Evolutionary conservation across 2,888 invertebrate species (phyloP).

Genomic region (Amorpha juglandis): DNA sequence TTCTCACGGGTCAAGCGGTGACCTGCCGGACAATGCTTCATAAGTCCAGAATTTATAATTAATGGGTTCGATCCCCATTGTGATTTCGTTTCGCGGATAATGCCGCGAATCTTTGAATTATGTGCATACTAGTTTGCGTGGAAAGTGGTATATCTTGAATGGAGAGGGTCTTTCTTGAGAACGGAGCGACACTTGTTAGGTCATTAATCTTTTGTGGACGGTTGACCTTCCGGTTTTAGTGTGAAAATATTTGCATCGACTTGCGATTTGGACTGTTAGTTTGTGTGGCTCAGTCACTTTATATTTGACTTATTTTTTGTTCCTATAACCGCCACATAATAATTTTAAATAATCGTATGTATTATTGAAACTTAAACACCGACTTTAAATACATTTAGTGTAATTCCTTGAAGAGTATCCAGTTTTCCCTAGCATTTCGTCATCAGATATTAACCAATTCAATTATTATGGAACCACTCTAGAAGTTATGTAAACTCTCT

Average conservation of each 20-base stretch:
- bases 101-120: slow-evolving; percentile 68
- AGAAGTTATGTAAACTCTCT: too few relatives aligned
- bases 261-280: not conserved
- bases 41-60: slow-evolving; percentile 78
- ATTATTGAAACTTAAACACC: too few relatives aligned
- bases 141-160: slow-evolving; percentile 81
- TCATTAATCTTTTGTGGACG: slow-evolving; percentile 65
- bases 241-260: slow-evolving; percentile 29
- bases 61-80: slow-evolving; percentile 62
- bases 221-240: slow-evolving; percentile 63
- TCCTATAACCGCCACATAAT: too few relatives aligned
- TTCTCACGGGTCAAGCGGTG: slow-evolving; percentile 83
- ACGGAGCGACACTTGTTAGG: slow-evolving; percentile 67
- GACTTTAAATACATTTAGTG: too few relatives aligned
- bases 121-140: slow-evolving; percentile 64
- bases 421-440: too few relatives aligned
- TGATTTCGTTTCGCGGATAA: slow-evolving; percentile 74
- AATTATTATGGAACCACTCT: too few relatives aligned
- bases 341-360: too few relatives aligned
- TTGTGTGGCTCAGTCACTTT: not conserved
- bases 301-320: too few relatives aligned
- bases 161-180: slow-evolving; percentile 67
- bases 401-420: too few relatives aligned
- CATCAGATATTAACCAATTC: too few relatives aligned
- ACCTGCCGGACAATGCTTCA: slow-evolving; percentile 76